A percentile compares a stretch with the other conserved stretches of the same genome.
These are phyloP conservation scores for Brassicogethes aeneus DNA, from an alignment of 2,888 invertebrate genomes.

Conservation along the genomic window DNA sequence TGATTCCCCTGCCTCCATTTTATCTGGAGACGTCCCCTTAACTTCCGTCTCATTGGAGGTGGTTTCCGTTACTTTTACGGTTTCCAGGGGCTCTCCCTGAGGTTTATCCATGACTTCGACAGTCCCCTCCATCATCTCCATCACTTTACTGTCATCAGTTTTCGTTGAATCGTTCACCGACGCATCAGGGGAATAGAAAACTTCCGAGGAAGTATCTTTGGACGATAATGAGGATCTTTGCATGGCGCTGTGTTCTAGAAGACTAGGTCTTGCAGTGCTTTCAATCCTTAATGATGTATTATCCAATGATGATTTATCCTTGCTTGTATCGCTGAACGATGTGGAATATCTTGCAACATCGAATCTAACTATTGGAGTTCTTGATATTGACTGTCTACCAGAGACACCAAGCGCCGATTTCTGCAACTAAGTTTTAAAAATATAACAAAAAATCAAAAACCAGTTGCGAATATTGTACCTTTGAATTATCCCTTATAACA, in stretches of 20 bases:
- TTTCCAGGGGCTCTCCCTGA: background rate
- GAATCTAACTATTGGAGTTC: slow-evolving; percentile 20
- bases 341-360: slow-evolving; percentile 14
- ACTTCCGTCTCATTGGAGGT: background rate
- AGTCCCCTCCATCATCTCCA: background rate
- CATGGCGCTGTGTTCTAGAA: slow-evolving; percentile 1
- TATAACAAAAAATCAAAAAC: too few relatives aligned
- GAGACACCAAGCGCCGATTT: slow-evolving; percentile 18
- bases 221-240: slow-evolving; percentile 7
- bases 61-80: background rate
- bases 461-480: too few relatives aligned
- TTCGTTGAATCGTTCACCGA: slow-evolving; percentile 14
- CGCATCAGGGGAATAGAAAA: slow-evolving; percentile 25
- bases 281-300: slow-evolving; percentile 4
- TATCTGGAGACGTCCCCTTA: background rate
- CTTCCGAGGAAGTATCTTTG: slow-evolving; percentile 17
- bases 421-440: too few relatives aligned
- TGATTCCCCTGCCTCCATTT: too few relatives aligned
- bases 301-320: slow-evolving; percentile 8
- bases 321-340: slow-evolving; percentile 15
- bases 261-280: slow-evolving; percentile 6
- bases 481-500: too few relatives aligned
- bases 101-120: background rate
- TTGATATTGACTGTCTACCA: slow-evolving; percentile 23
- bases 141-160: background rate